phyloP scores from a whole-genome alignment of 2,888 invertebrate species.

The Epistrophe eligans region DNA sequence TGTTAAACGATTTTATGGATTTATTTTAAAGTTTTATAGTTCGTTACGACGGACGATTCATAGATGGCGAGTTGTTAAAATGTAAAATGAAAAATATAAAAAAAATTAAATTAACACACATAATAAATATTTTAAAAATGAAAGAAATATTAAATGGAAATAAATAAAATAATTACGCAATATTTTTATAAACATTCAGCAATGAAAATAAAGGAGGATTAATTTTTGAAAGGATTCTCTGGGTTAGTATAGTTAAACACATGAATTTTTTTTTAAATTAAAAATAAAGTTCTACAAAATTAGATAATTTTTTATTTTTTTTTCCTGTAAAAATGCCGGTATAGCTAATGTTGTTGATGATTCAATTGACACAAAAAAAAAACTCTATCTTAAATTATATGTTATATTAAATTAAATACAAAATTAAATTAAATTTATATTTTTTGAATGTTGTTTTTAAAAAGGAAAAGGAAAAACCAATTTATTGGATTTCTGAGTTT shows the following conservation, averaged over 20 bases:
- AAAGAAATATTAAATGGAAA: slow-evolving; percentile 29
- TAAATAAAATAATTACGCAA: slow-evolving; percentile 30
- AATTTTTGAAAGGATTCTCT: slow-evolving; percentile 29
- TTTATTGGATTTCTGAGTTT: slow-evolving; percentile 33
- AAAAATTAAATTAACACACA: slow-evolving; percentile 80
- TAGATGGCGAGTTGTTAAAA: slow-evolving; percentile 77
- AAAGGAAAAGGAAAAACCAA: slow-evolving; percentile 12
- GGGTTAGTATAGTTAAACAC: slow-evolving; percentile 15
- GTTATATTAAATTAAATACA: slow-evolving; percentile 15
- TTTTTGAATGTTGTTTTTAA: neutral
- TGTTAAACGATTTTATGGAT: slow-evolving; percentile 64
- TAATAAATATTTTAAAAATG: slow-evolving; percentile 57
- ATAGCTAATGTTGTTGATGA: neutral
- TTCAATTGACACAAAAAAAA: neutral
- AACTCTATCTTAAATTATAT: slow-evolving; percentile 21
- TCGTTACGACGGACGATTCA: slow-evolving; percentile 58
- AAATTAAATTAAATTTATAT: slow-evolving; percentile 9
- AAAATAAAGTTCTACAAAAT: neutral
- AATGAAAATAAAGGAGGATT: slow-evolving; percentile 40
- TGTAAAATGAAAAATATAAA: slow-evolving; percentile 87
- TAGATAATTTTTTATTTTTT: neutral
- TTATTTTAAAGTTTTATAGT: slow-evolving; percentile 38
- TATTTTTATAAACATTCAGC: slow-evolving; percentile 51
- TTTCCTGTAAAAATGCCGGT: slow-evolving; percentile 10
- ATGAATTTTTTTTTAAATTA: neutral